Percentiles rank a stretch among this genome's conserved stretches.
Evolutionary conservation across 2,797 vertebrate species (phyloP).

Genomic region (Epinephelus coioides): DNA sequence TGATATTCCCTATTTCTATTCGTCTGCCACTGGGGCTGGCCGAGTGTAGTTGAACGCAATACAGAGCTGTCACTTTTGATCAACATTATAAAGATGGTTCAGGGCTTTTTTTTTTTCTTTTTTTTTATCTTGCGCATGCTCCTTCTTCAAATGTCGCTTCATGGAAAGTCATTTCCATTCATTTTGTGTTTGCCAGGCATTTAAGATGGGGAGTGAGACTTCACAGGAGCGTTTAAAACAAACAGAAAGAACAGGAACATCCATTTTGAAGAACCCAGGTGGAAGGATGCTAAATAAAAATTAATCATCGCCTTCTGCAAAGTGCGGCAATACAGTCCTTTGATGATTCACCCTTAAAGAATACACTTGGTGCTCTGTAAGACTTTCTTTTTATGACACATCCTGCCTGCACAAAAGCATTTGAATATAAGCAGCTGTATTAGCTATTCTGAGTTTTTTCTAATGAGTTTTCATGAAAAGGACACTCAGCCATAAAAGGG

Average conservation of each 20-base stretch:
- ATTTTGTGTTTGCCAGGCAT: constrained; percentile 40
- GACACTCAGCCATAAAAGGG: not conserved
- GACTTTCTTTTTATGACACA: constrained; percentile 6
- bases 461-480: constrained; percentile 8
- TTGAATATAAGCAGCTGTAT: constrained; percentile 15
- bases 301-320: constrained; percentile 16
- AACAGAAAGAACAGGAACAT: constrained; percentile 40
- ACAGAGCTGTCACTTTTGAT: constrained; percentile 84
- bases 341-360: constrained; percentile 40
- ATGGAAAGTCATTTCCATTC: constrained; percentile 67
- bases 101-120: constrained; percentile 30
- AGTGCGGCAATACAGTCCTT: constrained; percentile 5
- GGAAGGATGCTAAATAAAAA: constrained; percentile 45
- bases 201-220: constrained; percentile 35
- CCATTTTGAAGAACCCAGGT: constrained; percentile 34
- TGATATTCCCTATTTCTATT: constrained; percentile 75
- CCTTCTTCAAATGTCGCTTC: constrained; percentile 58
- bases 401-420: not conserved
- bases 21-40: constrained; percentile 48
- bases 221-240: constrained; percentile 46
- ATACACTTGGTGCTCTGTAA: not conserved
- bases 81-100: constrained; percentile 73
- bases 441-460: not conserved
- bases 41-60: constrained; percentile 71
- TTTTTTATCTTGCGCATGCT: constrained; percentile 37